phyloP scores from a whole-genome alignment of 2,113 vertebrate species.

The Tyrannus savana region DNA sequence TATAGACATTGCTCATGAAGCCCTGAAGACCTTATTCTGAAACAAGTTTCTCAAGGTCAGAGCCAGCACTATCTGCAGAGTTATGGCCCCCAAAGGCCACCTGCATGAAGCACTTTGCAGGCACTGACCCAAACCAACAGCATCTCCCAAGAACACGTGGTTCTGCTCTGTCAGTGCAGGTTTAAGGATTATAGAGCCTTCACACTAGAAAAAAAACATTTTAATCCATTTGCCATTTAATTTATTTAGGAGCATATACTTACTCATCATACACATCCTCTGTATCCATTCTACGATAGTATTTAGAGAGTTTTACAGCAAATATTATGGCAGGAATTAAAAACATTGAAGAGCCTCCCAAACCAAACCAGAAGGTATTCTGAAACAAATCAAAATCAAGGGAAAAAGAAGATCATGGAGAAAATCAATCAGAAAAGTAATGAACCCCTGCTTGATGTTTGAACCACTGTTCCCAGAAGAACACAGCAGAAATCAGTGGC shows the following conservation, averaged over 20 bases:
- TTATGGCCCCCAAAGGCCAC: background rate
- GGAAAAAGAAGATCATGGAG: background rate
- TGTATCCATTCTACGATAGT: conserved; percentile 95
- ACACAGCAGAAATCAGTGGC: background rate
- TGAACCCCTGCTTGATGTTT: background rate
- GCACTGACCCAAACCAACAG: background rate
- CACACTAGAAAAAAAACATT: background rate
- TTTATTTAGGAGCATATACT: conserved; percentile 62
- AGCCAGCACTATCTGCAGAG: background rate
- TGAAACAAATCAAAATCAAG: conserved; percentile 52
- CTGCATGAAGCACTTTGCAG: background rate
- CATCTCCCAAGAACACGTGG: background rate
- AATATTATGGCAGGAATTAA: conserved; percentile 91
- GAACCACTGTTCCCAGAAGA: background rate
- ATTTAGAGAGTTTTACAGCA: conserved; percentile 92
- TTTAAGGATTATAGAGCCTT: background rate
- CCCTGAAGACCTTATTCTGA: background rate
- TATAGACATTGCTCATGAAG: background rate
- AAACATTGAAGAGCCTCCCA: conserved; percentile 87
- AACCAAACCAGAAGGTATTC: conserved; percentile 97
- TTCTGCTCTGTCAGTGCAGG: background rate
- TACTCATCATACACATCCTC: conserved; percentile 97
- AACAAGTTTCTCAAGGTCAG: background rate
- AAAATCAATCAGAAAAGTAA: background rate
- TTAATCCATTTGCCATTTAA: background rate